Evolutionary conservation across 2,113 vertebrate genomes (phyloP), one percentile per base, ranked within the genome.

Genomic region (Microtus ochrogaster): DNA sequence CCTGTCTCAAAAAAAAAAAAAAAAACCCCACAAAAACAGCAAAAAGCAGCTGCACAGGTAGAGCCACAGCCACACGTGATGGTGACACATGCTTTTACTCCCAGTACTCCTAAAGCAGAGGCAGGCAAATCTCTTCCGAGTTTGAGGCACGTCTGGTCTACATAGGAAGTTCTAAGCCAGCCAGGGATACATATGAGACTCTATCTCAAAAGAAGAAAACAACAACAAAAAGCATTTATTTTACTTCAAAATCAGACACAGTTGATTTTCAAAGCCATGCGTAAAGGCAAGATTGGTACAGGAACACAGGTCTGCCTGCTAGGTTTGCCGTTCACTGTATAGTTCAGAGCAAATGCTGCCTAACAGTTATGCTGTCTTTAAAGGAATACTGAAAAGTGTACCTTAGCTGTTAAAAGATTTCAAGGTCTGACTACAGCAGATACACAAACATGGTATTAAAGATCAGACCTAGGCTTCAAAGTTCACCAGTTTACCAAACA

Each of bases 231-330:
- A 16, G n/a, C n/a, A 63, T 2, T 63, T 61, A 76, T 39, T 79
- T 92, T 63, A 76, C 41, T 84, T 90, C n/a, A 95, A 91, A 95
- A 85, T 58, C 22, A 70, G 74, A 87, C 13, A 83, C 5, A 49
- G 41, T 52, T 47, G 39, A 81, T 66, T 91, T 93, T 86, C 72
- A 96, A 93, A 91, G 33, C 26, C 63, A 24, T 12, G 7, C 63
- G 19, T 76, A 11, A 97, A 93, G 33, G 73, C 33, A 87, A 87
- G 68, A 70, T 86, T 4, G 30, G 89, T 26, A 17, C 0, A 90
- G 47, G 78, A 94, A 39, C 2, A 33, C 17, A 93, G 61, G 41
- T 14, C 61, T 66, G 76, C 33, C 7, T 70, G 21, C 39, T 76
- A 44, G 17, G 22, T 22, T 11, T 66, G 41, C 81, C 47, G 58